Evolutionary conservation across 2,113 vertebrate species (phyloP).

Genomic region (Cairina moschata): DNA sequence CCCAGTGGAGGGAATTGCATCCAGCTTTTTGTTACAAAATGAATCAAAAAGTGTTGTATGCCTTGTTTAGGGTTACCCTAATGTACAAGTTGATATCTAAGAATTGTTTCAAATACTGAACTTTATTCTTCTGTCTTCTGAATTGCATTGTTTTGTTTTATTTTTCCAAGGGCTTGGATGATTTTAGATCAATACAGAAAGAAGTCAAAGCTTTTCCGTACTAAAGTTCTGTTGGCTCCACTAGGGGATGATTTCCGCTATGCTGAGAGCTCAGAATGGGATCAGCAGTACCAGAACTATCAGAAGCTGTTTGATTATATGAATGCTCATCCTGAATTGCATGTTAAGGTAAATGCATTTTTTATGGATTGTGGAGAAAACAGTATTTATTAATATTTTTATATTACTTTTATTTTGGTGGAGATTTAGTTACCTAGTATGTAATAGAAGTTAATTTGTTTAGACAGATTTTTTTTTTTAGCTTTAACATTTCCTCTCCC

Average conservation of each 20-base stretch:
- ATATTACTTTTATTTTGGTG: neutral
- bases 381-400: neutral
- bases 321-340: constrained; percentile 85
- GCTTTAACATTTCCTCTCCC: neutral
- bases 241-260: constrained; percentile 94
- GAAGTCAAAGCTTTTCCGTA: constrained; percentile 92
- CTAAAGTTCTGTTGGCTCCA: constrained; percentile 86
- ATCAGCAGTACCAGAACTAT: constrained; percentile 92
- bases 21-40: neutral
- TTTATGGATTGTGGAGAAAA: neutral
- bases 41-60: neutral
- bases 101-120: neutral
- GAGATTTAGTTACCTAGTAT: neutral
- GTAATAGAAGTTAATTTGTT: neutral
- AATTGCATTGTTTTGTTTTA: neutral
- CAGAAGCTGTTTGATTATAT: constrained; percentile 92
- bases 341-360: constrained; percentile 83
- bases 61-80: neutral
- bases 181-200: constrained; percentile 94
- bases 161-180: constrained; percentile 80
- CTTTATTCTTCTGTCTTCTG: neutral
- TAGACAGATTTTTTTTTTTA: neutral
- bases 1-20: neutral
- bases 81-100: neutral
- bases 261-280: constrained; percentile 87